phyloP scores from a whole-genome alignment of 2,888 invertebrate genomes.

The Acutogordius australiensis region DNA sequence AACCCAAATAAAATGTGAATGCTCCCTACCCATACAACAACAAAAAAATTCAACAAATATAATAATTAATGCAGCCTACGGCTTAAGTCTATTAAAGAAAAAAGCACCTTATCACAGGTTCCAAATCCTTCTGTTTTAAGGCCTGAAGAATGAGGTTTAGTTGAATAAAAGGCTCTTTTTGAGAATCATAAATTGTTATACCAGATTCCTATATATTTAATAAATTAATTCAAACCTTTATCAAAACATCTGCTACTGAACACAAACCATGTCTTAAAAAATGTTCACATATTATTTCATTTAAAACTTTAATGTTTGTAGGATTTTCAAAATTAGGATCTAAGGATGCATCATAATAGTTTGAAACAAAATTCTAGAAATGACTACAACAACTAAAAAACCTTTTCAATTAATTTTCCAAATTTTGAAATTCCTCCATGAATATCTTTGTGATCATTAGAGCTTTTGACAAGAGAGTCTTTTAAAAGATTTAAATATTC shows the following conservation, averaged over 20 bases:
- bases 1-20: too few relatives aligned
- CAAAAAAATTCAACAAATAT: too few relatives aligned
- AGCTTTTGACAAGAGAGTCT: neutral
- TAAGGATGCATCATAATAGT: constrained; percentile 6
- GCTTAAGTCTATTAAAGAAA: too few relatives aligned
- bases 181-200: neutral
- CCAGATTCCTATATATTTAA: neutral
- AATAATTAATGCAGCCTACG: too few relatives aligned
- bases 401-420: constrained; percentile 8
- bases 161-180: constrained; percentile 8
- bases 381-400: neutral
- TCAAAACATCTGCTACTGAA: neutral
- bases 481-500: neutral
- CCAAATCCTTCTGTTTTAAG: neutral
- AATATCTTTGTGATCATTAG: constrained; percentile 4
- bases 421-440: constrained; percentile 5
- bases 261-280: constrained; percentile 8
- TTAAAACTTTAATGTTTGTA: neutral
- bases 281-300: constrained; percentile 9
- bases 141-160: neutral
- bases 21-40: too few relatives aligned
- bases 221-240: neutral
- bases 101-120: neutral
- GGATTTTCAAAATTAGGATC: constrained; percentile 11
- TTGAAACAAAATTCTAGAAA: constrained; percentile 4